Base-by-base conservation (phyloP, 2,113 vertebrate species). In the Sprattus sprattus region DNA sequence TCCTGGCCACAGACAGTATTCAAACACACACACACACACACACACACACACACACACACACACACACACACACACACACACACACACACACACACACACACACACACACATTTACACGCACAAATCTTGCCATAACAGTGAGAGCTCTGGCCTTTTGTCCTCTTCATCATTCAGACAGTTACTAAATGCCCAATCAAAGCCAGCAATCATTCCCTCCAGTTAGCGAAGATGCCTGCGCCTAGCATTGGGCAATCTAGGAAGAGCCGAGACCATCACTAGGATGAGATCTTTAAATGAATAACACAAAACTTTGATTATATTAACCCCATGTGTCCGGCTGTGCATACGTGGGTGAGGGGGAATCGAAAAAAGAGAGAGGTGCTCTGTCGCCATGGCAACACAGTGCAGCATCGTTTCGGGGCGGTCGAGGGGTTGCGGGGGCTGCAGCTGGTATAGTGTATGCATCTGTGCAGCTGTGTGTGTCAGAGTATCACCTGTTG, bases 371-470 rank as follows among this genome's bases (percentile, higher is more conserved):
- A 54, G 71, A 87, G 86, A 80, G 87, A 83, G 87, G 90, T 89
- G 87, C 91, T 44, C 60, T 52, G 91, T 95, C 91, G 45, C 93
- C 90, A 94, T 95, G 89, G 94, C 93, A 95, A 95, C 94, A 89
- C 82, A 85, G 85, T 89, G 88, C 86, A 89, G 88, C 86, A 89
- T 90, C 87, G 47, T 87, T 57, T 28, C 44, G 60, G 28, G 25
- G 85, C 85, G 45, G 89, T 86, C 84, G 83, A 32, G 50, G 52
- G 84, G 50, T 22, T 84, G 44, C 28, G 83, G 57, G 84, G 22
- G 6, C 2, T 28, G 86, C 85, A 39, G 39, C 84, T 86, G 85
- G 86, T 10, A 50, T 71, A 60, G 67, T 83, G 86, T 20, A 2
- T 82, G 60, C 18, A 22, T 82, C 80, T 16, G 57, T 54, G 83